Evolutionary conservation across 2,888 invertebrate species (phyloP).

Genomic region (Plagodis pulveraria): DNA sequence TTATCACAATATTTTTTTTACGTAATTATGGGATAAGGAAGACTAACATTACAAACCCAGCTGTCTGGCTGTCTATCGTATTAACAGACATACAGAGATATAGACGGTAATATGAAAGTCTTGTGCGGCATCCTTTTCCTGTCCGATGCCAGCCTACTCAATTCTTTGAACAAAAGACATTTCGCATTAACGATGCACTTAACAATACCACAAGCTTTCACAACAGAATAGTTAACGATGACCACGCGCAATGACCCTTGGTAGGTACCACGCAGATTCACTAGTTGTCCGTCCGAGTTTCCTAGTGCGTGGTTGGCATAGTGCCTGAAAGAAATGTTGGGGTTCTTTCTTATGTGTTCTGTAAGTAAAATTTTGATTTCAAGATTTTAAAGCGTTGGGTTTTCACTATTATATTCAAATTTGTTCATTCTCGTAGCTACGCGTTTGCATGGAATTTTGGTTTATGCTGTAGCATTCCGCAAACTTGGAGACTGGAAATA

Average conservation of each 20-base stretch:
- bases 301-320: constrained; percentile 1
- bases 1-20: no score
- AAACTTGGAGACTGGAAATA: no score
- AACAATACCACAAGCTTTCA: constrained; percentile 33
- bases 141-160: background rate
- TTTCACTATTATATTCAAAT: no score
- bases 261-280: constrained; percentile 5
- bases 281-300: constrained; percentile 4
- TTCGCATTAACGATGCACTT: constrained; percentile 19
- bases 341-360: constrained; percentile 11
- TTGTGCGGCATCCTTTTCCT: background rate
- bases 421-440: no score
- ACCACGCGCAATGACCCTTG: constrained; percentile 20
- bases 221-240: constrained; percentile 20
- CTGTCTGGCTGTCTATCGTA: no score
- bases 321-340: constrained; percentile 27
- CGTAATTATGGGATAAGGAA: no score
- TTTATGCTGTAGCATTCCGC: no score
- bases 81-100: no score
- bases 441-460: no score
- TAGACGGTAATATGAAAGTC: no score
- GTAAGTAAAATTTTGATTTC: constrained; percentile 21
- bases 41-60: no score
- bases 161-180: constrained; percentile 8
- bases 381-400: no score